phyloP scores from a whole-genome alignment of 2,113 vertebrate species.

The Poeciliopsis prolifica region DNA sequence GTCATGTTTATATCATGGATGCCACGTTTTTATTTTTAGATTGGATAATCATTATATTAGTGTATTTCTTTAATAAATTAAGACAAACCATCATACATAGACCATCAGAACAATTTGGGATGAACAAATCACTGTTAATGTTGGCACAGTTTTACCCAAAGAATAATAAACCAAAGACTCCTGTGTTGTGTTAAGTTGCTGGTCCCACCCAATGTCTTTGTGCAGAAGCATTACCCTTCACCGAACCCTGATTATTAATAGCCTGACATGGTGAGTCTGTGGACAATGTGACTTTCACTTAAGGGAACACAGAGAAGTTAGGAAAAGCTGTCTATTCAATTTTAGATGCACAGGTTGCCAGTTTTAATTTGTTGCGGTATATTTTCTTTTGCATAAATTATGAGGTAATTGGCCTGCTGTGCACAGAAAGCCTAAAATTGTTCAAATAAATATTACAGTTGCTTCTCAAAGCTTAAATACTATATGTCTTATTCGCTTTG shows the following conservation, averaged over 20 bases:
- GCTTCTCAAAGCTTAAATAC: neutral
- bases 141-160: slow-evolving; percentile 27
- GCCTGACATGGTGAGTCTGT: neutral
- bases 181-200: slow-evolving; percentile 44
- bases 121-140: slow-evolving; percentile 28
- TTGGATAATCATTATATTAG: too few relatives aligned
- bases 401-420: neutral
- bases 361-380: neutral
- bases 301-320: neutral
- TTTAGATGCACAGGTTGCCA: neutral
- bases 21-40: too few relatives aligned
- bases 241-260: neutral
- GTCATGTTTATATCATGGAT: too few relatives aligned
- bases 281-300: neutral
- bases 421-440: slow-evolving; percentile 2
- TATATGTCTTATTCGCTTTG: neutral
- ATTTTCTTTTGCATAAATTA: neutral
- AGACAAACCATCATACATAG: too few relatives aligned
- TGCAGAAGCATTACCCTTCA: neutral
- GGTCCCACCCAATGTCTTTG: neutral
- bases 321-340: neutral
- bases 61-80: too few relatives aligned
- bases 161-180: slow-evolving; percentile 48
- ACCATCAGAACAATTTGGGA: too few relatives aligned
- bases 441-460: slow-evolving; percentile 9